Percentiles rank a stretch among this genome's conserved stretches.
Evolutionary conservation across 1,140 invertebrate species (phyloP).

Genomic region (Drosophila hydei): DNA sequence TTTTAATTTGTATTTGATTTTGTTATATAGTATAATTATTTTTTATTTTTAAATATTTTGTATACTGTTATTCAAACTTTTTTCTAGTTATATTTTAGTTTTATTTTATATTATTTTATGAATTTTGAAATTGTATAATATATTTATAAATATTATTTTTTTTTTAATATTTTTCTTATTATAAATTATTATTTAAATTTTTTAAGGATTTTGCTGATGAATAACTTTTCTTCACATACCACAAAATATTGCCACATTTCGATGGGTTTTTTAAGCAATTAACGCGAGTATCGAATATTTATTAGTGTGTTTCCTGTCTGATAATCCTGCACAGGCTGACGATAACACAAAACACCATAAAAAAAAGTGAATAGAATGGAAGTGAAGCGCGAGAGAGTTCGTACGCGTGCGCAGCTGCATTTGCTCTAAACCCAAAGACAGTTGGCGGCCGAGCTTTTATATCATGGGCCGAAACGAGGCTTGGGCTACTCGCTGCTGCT

Average conservation of each 20-base stretch:
- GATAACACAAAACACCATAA: conserved; percentile 18
- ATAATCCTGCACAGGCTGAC: conserved; percentile 8
- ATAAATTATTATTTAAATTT: background rate
- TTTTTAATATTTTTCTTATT: background rate
- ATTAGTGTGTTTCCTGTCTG: background rate
- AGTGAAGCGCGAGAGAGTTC: conserved; percentile 13
- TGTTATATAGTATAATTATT: no score
- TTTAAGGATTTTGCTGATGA: no score
- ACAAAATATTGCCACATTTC: conserved; percentile 61
- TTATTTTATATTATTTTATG: no score
- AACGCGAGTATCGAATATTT: conserved; percentile 13
- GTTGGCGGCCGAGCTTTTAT: conserved; percentile 64
- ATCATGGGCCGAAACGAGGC: conserved; percentile 11
- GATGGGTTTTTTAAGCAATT: background rate
- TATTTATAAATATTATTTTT: no score
- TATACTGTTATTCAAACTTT: no score
- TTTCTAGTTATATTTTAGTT: no score
- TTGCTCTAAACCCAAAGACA: conserved; percentile 75
- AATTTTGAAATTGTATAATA: no score
- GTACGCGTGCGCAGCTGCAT: conserved; percentile 64
- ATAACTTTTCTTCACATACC: conserved; percentile 47
- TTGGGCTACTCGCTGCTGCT: no score
- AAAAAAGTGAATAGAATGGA: conserved; percentile 14
- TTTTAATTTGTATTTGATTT: no score
- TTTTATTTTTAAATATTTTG: no score